Evolutionary conservation across 2,888 invertebrate genomes (phyloP).

Genomic region (Eristalis intricaria): DNA sequence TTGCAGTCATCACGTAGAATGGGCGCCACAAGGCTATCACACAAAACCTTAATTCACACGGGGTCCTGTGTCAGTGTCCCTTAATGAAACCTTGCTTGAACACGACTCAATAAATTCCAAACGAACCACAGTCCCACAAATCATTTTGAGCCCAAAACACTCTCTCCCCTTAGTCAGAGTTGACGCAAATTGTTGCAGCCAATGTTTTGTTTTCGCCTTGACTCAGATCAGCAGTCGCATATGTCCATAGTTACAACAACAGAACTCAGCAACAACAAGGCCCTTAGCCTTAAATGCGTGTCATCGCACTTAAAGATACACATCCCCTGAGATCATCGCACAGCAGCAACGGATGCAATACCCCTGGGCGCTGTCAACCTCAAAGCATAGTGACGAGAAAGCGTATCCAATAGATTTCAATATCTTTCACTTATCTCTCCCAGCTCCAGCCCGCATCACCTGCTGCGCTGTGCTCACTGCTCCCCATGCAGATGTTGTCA

Average conservation of each 20-base stretch:
- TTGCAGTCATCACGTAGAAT: too few species aligned
- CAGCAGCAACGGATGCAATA: background rate
- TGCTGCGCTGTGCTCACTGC: background rate
- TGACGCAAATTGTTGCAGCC: too few species aligned
- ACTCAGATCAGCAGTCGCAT: background rate
- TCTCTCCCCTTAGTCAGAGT: too few species aligned
- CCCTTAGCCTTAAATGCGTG: background rate
- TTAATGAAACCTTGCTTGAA: too few species aligned
- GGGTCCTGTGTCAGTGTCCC: too few species aligned
- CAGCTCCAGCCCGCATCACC: background rate
- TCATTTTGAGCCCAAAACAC: too few species aligned
- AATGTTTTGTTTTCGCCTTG: too few species aligned
- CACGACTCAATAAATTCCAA: too few species aligned
- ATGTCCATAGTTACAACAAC: background rate
- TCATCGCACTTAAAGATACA: background rate
- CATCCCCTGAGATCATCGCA: background rate
- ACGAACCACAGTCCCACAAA: too few species aligned
- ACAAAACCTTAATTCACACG: too few species aligned
- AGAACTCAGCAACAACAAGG: background rate
- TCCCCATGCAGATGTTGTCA: background rate
- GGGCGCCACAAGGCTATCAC: too few species aligned
- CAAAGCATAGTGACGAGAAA: background rate
- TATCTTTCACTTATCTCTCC: background rate
- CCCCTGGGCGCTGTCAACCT: background rate
- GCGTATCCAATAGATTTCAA: background rate